Base-by-base conservation (phyloP, 2,888 invertebrate genomes). In the Carpatolechia fugitivella region DNA sequence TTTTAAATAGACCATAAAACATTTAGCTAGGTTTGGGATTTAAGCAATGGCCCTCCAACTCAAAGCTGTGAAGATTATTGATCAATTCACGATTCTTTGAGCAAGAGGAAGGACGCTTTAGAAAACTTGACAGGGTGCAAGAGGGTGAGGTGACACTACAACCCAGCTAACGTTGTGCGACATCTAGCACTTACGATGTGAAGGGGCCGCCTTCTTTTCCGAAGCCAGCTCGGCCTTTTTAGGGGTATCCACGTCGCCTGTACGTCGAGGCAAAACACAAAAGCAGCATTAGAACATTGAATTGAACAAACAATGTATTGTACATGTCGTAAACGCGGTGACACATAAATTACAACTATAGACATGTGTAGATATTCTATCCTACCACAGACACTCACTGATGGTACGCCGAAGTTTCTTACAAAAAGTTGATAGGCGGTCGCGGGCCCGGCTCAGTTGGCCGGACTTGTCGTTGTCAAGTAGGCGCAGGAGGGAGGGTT, bases 231-330 rank as follows among this genome's bases (percentile, higher is more conserved):
- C 90, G 78, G 74, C 70, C 82, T 85, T 88, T 90, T 90, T 87
- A 83, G 87, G 81, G 72, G 89, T 81, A 72, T 91, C 83, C 90
- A 89, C 86, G 85, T 91, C 82, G 85, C 90, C 88, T 90, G 89
- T 74, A 70, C 69, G 76, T 78, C 76, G 80, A 81, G 72, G 80
- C 80, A 84, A 85, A 87, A 89, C 82, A 89, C 87, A 90, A 89
- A 89, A 89, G 85, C 85, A 85, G 74, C 80, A 88, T 90, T 89
- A 89, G 84, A 87, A 88, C 81, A 88, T 83, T 82, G 67, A 81
- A 70, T 62, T 72, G 69, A 64, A 68, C 71, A 73, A 65, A 71
- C 58, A n/a, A 71, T 68, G 63, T 68, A 68, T 65, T 67, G 67
- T 61, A 69, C 55, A 69, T 67, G 56, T 64, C 59, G 63, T 56